Evolutionary conservation across 2,113 vertebrate genomes (phyloP).

Genomic region (Pelusios castaneus): DNA sequence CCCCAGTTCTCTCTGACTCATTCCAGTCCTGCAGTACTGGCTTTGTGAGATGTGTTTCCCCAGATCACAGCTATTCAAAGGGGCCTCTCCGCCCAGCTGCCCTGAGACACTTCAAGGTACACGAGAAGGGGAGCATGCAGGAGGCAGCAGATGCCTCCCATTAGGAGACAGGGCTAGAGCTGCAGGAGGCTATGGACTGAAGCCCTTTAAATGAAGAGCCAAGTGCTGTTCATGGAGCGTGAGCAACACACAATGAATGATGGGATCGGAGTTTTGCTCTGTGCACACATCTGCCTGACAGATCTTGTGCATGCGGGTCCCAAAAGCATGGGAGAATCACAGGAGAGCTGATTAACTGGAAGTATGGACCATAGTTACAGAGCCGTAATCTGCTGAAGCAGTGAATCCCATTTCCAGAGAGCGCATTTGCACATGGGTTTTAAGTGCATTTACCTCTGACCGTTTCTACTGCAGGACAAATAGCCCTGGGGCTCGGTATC

Average conservation of each 20-base stretch:
- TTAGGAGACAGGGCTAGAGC: slow-evolving; percentile 31
- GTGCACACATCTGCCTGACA: not conserved
- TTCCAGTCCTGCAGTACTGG: not conserved
- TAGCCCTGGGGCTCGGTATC: not conserved
- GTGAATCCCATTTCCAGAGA: not conserved
- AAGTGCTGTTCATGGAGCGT: slow-evolving; percentile 12
- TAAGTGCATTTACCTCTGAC: not conserved
- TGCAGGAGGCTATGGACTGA: not conserved
- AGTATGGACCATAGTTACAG: not conserved
- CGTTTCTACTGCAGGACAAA: not conserved
- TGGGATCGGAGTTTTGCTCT: not conserved
- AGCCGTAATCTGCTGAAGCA: not conserved
- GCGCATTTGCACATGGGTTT: not conserved
- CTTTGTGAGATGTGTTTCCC: slow-evolving; percentile 32
- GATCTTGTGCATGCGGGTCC: not conserved
- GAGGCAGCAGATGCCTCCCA: slow-evolving; percentile 38
- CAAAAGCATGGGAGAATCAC: not conserved
- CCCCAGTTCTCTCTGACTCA: not conserved
- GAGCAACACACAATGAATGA: not conserved
- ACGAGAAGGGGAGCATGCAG: not conserved
- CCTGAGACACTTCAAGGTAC: not conserved
- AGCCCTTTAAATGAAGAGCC: slow-evolving; percentile 19
- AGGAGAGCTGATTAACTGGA: not conserved
- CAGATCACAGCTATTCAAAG: not conserved
- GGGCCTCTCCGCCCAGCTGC: not conserved